Conservation (phyloP, 2,113 vertebrate genomes). For the Perognathus longimembris region DNA sequence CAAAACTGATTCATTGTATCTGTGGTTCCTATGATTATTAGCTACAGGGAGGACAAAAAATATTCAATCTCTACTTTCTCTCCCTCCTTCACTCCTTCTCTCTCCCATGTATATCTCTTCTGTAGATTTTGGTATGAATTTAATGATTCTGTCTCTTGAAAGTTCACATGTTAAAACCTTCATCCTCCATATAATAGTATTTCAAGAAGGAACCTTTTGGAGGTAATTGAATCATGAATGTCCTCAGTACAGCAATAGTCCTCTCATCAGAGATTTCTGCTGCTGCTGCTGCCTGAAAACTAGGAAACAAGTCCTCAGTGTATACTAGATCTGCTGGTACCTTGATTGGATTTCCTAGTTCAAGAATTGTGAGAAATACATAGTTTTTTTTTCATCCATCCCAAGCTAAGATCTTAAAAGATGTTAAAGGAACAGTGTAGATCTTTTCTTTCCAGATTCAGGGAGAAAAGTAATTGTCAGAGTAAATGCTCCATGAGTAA, state of each 20-base stretch:
- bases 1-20: neutral
- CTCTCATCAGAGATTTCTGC: neutral
- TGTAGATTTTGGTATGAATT: neutral
- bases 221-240: neutral
- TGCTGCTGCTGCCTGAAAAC: neutral
- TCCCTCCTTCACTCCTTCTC: too few species aligned
- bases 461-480: neutral
- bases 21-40: neutral
- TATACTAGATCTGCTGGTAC: neutral
- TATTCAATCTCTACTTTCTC: neutral
- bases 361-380: neutral
- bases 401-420: neutral
- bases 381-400: neutral
- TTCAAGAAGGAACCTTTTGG: neutral
- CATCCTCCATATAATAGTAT: neutral
- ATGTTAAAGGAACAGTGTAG: neutral
- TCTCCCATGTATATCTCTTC: neutral
- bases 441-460: neutral
- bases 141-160: neutral
- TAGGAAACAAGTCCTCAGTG: neutral
- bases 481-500: neutral
- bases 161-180: neutral
- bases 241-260: neutral
- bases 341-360: neutral
- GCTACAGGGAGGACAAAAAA: neutral